A percentile compares a stretch with the other conserved stretches of the same genome.
Conservation (phyloP, 2,797 vertebrate genomes). For the Anabacerthia variegaticeps region DNA sequence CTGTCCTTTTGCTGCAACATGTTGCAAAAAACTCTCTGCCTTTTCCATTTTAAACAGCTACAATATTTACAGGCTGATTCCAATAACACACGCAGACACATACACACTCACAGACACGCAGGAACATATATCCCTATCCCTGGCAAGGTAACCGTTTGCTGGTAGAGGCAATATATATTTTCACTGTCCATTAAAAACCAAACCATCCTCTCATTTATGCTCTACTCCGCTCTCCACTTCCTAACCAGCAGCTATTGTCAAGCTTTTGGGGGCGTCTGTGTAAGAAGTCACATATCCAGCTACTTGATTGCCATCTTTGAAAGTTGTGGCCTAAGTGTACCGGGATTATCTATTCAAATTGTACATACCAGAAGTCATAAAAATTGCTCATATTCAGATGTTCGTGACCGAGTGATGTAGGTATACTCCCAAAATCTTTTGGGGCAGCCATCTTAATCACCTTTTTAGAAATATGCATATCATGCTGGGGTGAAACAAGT, state of each 20-base stretch:
- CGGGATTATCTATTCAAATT: constrained; percentile 52
- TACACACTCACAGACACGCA: constrained; percentile 66
- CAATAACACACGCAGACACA: constrained; percentile 71
- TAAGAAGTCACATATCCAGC: not conserved
- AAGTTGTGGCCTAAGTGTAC: not conserved
- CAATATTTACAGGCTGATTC: constrained; percentile 81
- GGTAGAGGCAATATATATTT: constrained; percentile 71
- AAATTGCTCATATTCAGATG: constrained; percentile 8
- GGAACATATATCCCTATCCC: constrained; percentile 69
- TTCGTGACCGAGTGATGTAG: constrained; percentile 11
- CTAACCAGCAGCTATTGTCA: constrained; percentile 47
- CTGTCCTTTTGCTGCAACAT: constrained; percentile 78
- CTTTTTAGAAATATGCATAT: not conserved
- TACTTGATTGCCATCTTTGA: constrained; percentile 2
- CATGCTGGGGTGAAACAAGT: constrained; percentile 38
- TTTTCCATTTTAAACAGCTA: constrained; percentile 80
- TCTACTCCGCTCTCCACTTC: not conserved
- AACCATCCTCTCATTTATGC: not conserved
- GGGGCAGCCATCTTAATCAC: constrained; percentile 70
- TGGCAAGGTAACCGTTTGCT: constrained; percentile 74
- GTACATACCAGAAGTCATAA: constrained; percentile 33
- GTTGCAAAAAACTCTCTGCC: constrained; percentile 72
- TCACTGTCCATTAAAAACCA: constrained; percentile 57
- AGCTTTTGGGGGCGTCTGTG: not conserved
- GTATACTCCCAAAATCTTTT: constrained; percentile 42